Base-by-base conservation (phyloP, 2,888 invertebrate genomes). In the Apodemia hepburni region DNA sequence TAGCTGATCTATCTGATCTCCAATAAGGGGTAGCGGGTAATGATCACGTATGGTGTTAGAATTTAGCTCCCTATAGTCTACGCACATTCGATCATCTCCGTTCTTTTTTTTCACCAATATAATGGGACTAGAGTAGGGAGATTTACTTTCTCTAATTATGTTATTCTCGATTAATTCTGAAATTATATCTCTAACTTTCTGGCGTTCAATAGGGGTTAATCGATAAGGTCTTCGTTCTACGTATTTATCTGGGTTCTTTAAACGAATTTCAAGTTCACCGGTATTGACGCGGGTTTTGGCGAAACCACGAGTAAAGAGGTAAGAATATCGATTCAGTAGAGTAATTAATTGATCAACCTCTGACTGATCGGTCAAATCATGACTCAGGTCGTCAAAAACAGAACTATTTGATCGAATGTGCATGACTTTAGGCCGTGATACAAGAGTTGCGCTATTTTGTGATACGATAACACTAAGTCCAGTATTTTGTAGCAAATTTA, bases 61-160 rank as follows among this genome's bases (percentile, higher is more conserved):
- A 35, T 71, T 71, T 8, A 70, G 45, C n/a, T 69, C 70, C 0
- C 72, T 57, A 45, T 64, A 72, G 49, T 75, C 76, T 15, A 61
- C 69, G 57, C 72, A 73, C 54, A 75, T 66, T n/a, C 72, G 66
- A 61, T 73, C 71, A 0, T 72, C 70, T 3, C 74, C 72, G 61
- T 74, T 71, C 18, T 71, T 68, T 58, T 61, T 60, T 54, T 65
- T 63, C 0, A 65, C 66, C 29, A 69, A 59, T 11, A 70, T 60
- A 22, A 71, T 64, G 0, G 66, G 67, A 59, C 67, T 70, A 7
- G 68, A 68, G 51, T 61, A 70, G 0, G 65, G 65, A 29, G 68
- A 66, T 57, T 59, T 58, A 18, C 66, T 66, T 66, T 64, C 63
- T 29, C 65, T 49, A 57, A 68, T 22, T n/a, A 63, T 63, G n/a